These are phyloP conservation scores for Eupeodes luniger DNA, from an alignment of 2,888 invertebrate genomes.

Conservation along the genomic window DNA sequence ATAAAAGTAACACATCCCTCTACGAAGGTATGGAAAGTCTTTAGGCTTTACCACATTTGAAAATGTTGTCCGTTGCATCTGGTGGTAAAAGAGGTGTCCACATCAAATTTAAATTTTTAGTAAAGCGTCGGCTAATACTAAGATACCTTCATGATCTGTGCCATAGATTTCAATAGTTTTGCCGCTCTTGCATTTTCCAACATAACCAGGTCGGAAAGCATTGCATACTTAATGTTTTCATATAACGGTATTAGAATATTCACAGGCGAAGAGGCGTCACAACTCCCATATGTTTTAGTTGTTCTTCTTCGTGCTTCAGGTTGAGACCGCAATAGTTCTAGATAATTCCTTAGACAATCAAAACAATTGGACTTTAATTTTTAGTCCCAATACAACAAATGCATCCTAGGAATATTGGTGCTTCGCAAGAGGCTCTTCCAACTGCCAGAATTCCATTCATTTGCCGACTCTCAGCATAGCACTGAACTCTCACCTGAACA, in stretches of 20 bases:
- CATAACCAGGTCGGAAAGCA: constrained; percentile 91
- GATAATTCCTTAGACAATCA: constrained; percentile 89
- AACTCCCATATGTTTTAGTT: constrained; percentile 89
- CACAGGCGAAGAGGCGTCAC: constrained; percentile 84
- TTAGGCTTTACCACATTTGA: constrained; percentile 87
- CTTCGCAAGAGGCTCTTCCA: constrained; percentile 90
- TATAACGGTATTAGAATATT: constrained; percentile 91
- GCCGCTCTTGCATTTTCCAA: constrained; percentile 89
- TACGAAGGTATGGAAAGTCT: constrained; percentile 86
- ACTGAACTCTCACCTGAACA: constrained; percentile 83
- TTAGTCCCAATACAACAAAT: constrained; percentile 88
- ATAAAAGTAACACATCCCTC: constrained; percentile 91
- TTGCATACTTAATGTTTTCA: constrained; percentile 91
- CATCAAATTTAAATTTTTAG: constrained; percentile 89
- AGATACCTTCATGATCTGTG: constrained; percentile 91
- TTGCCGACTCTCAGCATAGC: constrained; percentile 91
- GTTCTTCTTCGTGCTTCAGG: constrained; percentile 85
- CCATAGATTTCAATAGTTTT: constrained; percentile 90
- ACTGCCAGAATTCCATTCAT: constrained; percentile 93
- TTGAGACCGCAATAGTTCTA: constrained; percentile 91
- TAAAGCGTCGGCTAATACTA: constrained; percentile 91
- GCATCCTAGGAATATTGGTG: constrained; percentile 91
- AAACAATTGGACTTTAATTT: constrained; percentile 88
- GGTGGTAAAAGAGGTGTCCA: constrained; percentile 91
- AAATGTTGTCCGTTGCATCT: constrained; percentile 90